Evolutionary conservation across 2,888 invertebrate genomes (phyloP).

Genomic region (Hermaeophaga mercurialis): DNA sequence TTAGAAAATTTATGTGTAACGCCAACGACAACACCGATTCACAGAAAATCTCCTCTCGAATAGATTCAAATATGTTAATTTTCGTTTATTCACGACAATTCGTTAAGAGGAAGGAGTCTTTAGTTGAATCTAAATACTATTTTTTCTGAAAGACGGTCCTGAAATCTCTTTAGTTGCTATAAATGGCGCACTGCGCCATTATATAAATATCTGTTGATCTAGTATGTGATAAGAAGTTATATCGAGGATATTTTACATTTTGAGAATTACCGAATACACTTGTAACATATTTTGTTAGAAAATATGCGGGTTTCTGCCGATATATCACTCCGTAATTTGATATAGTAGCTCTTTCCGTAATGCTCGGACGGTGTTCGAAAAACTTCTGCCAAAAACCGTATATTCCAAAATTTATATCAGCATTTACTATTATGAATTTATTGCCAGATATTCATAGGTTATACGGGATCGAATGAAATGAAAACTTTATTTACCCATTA

Average conservation of each 20-base stretch:
- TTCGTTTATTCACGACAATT: too few species aligned
- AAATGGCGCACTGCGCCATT: conserved; percentile 41
- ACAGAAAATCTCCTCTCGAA: too few species aligned
- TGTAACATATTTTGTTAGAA: conserved; percentile 29
- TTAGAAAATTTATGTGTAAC: too few species aligned
- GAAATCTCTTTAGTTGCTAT: conserved; percentile 31
- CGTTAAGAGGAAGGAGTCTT: too few species aligned
- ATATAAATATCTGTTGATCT: conserved; percentile 42
- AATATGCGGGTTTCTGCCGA: conserved; percentile 23
- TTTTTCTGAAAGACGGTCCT: conserved; percentile 13
- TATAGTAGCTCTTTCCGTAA: conserved; percentile 28
- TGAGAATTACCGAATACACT: conserved; percentile 25
- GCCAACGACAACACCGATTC: too few species aligned
- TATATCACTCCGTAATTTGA: conserved; percentile 29
- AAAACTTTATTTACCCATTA: conserved; percentile 17
- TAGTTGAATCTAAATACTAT: too few species aligned
- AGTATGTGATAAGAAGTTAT: conserved; percentile 21
- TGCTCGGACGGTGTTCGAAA: conserved; percentile 16
- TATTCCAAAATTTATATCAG: conserved; percentile 20
- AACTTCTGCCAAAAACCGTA: conserved; percentile 27
- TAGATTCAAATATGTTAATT: too few species aligned
- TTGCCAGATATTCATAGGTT: conserved; percentile 14
- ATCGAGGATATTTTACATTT: conserved; percentile 27
- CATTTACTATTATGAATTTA: conserved; percentile 20
- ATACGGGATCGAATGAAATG: conserved; percentile 16